Evolutionary conservation across 2,113 vertebrate species (phyloP), one percentile per base, ranked within the genome.

Genomic region (Takifugu flavidus): DNA sequence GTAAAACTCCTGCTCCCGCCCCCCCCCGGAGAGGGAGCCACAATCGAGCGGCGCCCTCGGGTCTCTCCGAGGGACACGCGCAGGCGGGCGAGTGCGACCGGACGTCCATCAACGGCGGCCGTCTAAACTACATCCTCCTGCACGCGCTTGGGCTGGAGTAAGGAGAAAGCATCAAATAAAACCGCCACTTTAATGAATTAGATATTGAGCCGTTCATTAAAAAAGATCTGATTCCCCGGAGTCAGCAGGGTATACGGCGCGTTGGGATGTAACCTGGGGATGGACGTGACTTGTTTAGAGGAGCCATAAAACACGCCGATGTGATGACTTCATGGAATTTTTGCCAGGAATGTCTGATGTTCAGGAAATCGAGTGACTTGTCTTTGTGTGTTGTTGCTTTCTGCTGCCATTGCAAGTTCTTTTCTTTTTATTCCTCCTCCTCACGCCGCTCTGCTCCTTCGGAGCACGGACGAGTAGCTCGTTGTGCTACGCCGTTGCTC

Each of bases 121-220:
- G 70, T 77, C 83, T 77, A 67, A 56, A 47, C 61, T 39, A 51
- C 61, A 72, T 72, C 74, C 72, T 74, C 73, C 49, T 61, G 67
- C 78, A 61, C 50, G 49, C 49, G 67, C 60, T 86, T 85, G 65
- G 65, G 82, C 80, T 67, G 51, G 78, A 73, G 82, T 81, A 77
- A 80, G 85, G 85, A 86, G 84, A 86, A 86, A 59, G 72, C 84
- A 86, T 87, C 81, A 86, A 89, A 89, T 88, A 88, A 90, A 91
- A 89, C 74, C 83, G 82, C 82, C 90, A 90, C 90, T 91, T 91
- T 90, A 92, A 92, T 91, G 86, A 91, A 92, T 91, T 91, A 79
- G 89, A 84, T 91, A 91, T 91, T 87, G 90, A 92, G 87, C 87
- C 79, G 78, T 83, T 89, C 85, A 86, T 90, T 86, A 87, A 88